Conservation (phyloP, 2,113 vertebrate species). For the Labeo rohita region DNA sequence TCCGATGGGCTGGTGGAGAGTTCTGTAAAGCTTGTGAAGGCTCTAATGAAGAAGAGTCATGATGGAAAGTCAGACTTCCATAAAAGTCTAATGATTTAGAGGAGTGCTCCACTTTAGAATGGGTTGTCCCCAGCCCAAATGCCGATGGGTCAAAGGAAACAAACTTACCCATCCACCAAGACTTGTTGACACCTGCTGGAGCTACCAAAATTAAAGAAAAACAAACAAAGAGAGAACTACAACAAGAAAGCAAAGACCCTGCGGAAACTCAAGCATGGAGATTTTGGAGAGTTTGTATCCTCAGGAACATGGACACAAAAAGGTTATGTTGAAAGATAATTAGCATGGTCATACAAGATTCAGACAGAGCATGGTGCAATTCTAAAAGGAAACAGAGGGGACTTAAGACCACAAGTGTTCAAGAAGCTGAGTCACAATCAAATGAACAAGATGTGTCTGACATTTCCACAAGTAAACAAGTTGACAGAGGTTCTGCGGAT, state of each 20-base stretch:
- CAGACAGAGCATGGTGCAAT: constrained; percentile 29
- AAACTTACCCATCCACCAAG: constrained; percentile 37
- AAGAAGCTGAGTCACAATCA: neutral
- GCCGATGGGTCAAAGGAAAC: constrained; percentile 44
- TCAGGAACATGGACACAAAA: constrained; percentile 12
- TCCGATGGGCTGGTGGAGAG: constrained; percentile 43
- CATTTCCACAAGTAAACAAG: neutral
- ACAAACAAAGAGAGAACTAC: constrained; percentile 40
- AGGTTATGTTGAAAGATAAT: constrained; percentile 22
- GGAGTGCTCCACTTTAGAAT: constrained; percentile 44
- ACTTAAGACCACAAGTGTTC: constrained; percentile 13
- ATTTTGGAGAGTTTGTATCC: neutral
- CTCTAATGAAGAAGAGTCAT: constrained; percentile 48
- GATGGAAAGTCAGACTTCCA: constrained; percentile 41
- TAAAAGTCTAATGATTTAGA: constrained; percentile 42
- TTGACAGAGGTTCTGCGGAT: neutral
- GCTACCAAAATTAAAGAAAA: constrained; percentile 40
- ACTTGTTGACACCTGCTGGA: constrained; percentile 42
- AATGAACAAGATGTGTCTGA: neutral
- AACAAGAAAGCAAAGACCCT: constrained; percentile 38
- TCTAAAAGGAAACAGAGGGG: constrained; percentile 27
- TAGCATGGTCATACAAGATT: constrained; percentile 18
- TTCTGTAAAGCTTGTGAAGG: constrained; percentile 46
- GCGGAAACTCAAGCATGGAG: constrained; percentile 24
- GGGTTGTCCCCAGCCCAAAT: constrained; percentile 53